Base-by-base conservation (phyloP, 2,797 vertebrate genomes). In the Galaxias olidus region DNA sequence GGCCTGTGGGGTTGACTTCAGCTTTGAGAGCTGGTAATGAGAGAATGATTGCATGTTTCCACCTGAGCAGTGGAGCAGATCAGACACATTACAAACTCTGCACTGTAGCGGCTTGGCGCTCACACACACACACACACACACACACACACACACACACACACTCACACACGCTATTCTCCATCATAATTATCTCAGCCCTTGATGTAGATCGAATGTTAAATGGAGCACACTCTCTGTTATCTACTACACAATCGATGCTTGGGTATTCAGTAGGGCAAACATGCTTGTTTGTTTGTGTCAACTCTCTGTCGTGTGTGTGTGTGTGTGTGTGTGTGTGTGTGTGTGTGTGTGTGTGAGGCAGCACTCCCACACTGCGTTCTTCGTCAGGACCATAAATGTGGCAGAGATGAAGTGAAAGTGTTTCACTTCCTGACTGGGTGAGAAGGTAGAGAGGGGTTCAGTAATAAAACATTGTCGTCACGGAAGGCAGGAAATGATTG, bases 11-110 rank as follows among this genome's bases (percentile, higher is more conserved):
- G 2, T 30, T 30, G 30, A 30, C 30, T 30, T 30, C 3, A 30
- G 52, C 54, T 60, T 52, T 75, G 70, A 72, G 68, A 80, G 66
- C 61, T 74, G 61, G 71, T 84, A 84, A 83, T 80, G 73, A 73
- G 72, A 78, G 74, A 79, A 73, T 80, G 78, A 80, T 82, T 75
- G 66, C 71, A 73, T 71, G 78, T 76, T 79, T 84, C 67, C 74
- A 41, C 47, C 18, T 70, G 75, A 80, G 76, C 67, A 55, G 46
- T 61, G 52, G 51, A 71, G 78, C 70, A 68, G 57, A 79, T 82
- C 77, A 68, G 75, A 76, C 72, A 60, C 60, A 65, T 76, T 76
- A 72, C 66, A 73, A 79, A 72, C 80, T 79, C 69, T 52, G 55
- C 62, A 65, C n/a, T 30, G 30, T 30, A 30, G 30, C 6, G 30